Evolutionary conservation across 1,140 invertebrate species (phyloP).

Genomic region (Macrosteles quadrilineatus): DNA sequence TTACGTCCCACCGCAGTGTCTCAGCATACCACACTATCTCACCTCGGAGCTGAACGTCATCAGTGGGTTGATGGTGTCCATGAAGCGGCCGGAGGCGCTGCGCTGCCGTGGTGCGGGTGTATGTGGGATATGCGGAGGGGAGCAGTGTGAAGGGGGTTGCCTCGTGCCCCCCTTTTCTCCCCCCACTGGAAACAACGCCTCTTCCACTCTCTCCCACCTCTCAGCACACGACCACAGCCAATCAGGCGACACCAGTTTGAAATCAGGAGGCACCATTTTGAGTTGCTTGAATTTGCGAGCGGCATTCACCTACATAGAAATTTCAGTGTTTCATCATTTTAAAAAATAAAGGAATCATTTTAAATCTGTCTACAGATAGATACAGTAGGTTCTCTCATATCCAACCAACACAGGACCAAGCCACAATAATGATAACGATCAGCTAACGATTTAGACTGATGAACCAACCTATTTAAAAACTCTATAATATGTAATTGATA

Average conservation of each 20-base stretch:
- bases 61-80: slow-evolving; percentile 83
- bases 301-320: slow-evolving; percentile 57
- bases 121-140: slow-evolving; percentile 70
- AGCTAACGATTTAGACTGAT: too few species aligned
- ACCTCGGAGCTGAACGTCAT: slow-evolving; percentile 63
- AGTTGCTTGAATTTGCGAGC: slow-evolving; percentile 67
- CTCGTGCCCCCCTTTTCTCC: slow-evolving; percentile 51
- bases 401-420: too few species aligned
- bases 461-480: too few species aligned
- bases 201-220: slow-evolving; percentile 37
- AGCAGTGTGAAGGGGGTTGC: slow-evolving; percentile 80
- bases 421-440: too few species aligned
- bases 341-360: too few species aligned
- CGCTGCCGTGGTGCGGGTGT: slow-evolving; percentile 38
- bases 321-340: background rate
- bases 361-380: too few species aligned
- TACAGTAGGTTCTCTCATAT: too few species aligned
- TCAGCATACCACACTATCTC: too few species aligned
- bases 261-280: too few species aligned
- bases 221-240: slow-evolving; percentile 95
- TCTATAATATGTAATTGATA: too few species aligned
- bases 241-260: slow-evolving; percentile 79
- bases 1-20: too few species aligned
- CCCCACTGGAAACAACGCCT: slow-evolving; percentile 40
- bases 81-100: slow-evolving; percentile 63